Conservation (phyloP, 2,113 vertebrate species). For the Entomyzon cyanotis region DNA sequence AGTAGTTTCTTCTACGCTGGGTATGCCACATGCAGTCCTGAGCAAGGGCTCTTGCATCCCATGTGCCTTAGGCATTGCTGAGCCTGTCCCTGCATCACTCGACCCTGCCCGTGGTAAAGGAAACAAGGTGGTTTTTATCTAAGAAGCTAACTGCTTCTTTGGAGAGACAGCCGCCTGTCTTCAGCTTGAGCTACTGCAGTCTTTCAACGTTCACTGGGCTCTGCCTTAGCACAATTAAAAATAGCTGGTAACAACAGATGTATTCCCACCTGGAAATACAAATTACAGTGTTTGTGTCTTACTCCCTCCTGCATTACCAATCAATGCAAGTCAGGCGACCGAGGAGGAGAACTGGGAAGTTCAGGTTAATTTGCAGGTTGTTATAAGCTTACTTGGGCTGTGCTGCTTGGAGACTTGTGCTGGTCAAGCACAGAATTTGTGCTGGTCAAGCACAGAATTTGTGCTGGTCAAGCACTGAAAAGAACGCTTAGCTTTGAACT, state of each 20-base stretch:
- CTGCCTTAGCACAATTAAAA: background rate
- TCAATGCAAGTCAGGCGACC: background rate
- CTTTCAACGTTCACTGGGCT: background rate
- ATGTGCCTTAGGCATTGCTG: background rate
- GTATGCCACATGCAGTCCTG: background rate
- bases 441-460: background rate
- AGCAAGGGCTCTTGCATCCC: constrained; percentile 5
- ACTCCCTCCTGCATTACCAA: background rate
- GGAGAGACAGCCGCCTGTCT: background rate
- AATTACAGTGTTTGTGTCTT: background rate
- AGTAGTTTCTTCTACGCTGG: background rate
- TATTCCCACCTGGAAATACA: background rate
- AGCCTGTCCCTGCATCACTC: background rate
- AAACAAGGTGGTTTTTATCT: background rate
- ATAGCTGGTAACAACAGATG: background rate
- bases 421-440: too few species aligned
- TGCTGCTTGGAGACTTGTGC: background rate
- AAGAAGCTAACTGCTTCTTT: background rate
- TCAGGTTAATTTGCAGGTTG: background rate
- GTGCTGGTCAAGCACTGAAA: background rate
- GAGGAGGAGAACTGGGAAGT: background rate
- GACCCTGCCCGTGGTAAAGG: background rate
- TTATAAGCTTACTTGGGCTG: background rate
- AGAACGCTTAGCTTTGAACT: background rate
- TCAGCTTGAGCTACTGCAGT: background rate